Conservation (phyloP, 2,113 vertebrate genomes). For the Halcyon malimbica region DNA sequence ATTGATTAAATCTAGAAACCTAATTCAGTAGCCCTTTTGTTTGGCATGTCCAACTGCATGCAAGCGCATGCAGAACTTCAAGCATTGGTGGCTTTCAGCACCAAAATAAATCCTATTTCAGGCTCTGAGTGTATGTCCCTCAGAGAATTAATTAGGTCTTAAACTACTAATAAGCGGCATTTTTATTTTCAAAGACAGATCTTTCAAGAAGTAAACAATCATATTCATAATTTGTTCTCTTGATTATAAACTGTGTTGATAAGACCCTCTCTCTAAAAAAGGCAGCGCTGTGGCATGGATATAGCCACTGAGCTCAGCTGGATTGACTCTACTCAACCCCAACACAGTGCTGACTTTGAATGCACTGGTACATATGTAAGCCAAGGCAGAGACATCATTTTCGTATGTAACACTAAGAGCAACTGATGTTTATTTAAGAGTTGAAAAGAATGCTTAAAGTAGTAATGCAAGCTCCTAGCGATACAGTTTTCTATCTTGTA, state of each 20-base stretch:
- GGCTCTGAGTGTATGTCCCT: neutral
- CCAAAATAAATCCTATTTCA: neutral
- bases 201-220: neutral
- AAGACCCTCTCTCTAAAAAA: neutral
- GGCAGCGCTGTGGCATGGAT: neutral
- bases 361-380: accelerated
- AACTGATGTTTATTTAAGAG: neutral
- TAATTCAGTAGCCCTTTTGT: neutral
- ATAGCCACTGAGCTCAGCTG: neutral
- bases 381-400: neutral
- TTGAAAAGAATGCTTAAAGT: neutral
- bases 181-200: neutral
- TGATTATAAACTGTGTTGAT: neutral
- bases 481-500: neutral
- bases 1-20: neutral
- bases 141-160: neutral
- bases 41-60: neutral
- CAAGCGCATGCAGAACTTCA: neutral
- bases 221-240: neutral
- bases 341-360: neutral
- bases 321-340: neutral
- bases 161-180: neutral
- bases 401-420: neutral
- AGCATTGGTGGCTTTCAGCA: neutral
- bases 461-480: neutral